These are phyloP conservation scores for Oncorhynchus nerka DNA, from an alignment of 2,113 vertebrate genomes.

Conservation along the genomic window DNA sequence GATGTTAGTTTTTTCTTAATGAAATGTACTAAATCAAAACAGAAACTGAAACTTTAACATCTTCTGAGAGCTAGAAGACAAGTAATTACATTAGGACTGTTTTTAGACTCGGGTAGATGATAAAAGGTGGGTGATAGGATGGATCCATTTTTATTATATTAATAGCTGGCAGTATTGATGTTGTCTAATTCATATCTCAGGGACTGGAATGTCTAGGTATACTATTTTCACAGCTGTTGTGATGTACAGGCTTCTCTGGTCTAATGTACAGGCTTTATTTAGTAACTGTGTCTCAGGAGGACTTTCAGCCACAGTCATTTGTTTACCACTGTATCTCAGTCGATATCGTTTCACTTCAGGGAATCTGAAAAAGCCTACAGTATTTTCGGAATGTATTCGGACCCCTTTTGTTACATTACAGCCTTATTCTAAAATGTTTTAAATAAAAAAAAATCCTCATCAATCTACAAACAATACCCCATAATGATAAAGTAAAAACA, in stretches of 20 bases:
- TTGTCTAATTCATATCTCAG: neutral
- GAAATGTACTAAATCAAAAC: constrained; percentile 22
- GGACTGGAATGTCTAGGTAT: neutral
- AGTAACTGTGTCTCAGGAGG: neutral
- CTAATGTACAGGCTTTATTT: neutral
- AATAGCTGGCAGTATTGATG: neutral
- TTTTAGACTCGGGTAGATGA: constrained; percentile 9
- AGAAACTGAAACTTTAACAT: constrained; percentile 15
- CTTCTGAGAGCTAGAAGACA: constrained; percentile 24
- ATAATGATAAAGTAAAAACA: too few species aligned
- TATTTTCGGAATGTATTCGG: too few species aligned
- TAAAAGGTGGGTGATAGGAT: constrained; percentile 8
- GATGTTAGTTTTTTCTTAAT: constrained; percentile 6
- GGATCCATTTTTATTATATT: constrained; percentile 1
- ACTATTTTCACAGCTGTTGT: constrained; percentile 4
- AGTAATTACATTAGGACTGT: constrained; percentile 6
- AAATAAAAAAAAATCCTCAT: too few species aligned
- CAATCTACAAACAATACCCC: too few species aligned
- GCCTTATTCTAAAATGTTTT: too few species aligned
- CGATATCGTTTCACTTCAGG: neutral
- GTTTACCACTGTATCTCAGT: neutral
- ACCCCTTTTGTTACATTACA: too few species aligned
- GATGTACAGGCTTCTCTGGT: neutral
- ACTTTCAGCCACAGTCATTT: neutral
- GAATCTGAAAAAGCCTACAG: neutral